Conservation (phyloP, 2,113 vertebrate species). For the Diglossa brunneiventris region DNA sequence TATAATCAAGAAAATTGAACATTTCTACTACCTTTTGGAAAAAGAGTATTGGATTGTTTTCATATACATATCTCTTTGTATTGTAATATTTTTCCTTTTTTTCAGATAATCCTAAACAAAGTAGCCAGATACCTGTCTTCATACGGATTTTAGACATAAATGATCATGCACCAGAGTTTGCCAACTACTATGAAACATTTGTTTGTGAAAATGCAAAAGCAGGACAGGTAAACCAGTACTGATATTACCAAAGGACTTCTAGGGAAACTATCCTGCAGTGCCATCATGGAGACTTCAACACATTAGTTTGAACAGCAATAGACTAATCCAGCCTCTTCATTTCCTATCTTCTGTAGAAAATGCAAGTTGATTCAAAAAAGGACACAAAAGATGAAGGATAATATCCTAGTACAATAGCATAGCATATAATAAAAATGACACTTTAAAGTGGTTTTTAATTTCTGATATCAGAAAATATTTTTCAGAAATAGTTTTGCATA, state of each 20-base stretch:
- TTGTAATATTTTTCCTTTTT: slow-evolving; percentile 4
- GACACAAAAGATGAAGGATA: background rate
- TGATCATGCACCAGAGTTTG: slow-evolving; percentile 81
- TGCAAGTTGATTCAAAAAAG: background rate
- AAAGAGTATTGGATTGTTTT: background rate
- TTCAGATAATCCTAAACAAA: slow-evolving; percentile 80
- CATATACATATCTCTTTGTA: background rate
- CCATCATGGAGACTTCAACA: background rate
- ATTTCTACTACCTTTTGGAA: background rate
- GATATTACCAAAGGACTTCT: background rate
- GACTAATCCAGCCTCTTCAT: background rate
- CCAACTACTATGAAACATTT: slow-evolving; percentile 80
- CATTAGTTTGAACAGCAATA: background rate
- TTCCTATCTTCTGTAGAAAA: background rate
- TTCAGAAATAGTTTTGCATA: background rate
- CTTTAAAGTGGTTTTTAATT: background rate
- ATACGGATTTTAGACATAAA: slow-evolving; percentile 82
- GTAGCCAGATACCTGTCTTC: slow-evolving; percentile 74
- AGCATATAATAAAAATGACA: rapidly evolving
- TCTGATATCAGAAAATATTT: background rate
- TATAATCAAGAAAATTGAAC: background rate
- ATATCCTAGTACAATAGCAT: background rate
- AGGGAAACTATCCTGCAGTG: background rate
- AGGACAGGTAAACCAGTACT: slow-evolving; percentile 75
- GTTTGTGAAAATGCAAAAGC: slow-evolving; percentile 84